These are phyloP conservation scores for Venusia cambrica DNA, from an alignment of 2,888 invertebrate species.

Conservation along the genomic window DNA sequence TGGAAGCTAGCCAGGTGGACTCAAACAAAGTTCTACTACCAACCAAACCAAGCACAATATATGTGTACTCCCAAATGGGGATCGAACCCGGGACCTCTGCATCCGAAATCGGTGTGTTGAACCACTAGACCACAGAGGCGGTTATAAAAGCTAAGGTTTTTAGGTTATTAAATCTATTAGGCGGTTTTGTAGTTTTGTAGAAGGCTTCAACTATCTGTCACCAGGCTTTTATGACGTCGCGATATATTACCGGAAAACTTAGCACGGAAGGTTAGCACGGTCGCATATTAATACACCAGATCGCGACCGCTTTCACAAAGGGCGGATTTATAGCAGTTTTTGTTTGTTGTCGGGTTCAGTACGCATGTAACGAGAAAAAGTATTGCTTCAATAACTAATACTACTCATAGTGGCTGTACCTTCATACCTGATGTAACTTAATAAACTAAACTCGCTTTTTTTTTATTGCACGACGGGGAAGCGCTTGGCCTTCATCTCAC, in stretches of 20 bases:
- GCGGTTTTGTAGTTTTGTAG: neutral
- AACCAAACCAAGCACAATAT: too few species aligned
- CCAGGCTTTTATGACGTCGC: conserved; percentile 2
- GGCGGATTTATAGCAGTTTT: conserved; percentile 49
- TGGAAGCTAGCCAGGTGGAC: too few species aligned
- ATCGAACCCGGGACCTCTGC: too few species aligned
- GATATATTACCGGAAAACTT: conserved; percentile 12
- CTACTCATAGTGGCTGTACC: too few species aligned
- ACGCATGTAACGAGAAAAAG: conserved; percentile 1
- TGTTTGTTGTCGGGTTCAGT: conserved; percentile 20
- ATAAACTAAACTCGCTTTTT: too few species aligned
- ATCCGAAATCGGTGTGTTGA: too few species aligned
- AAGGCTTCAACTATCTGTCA: conserved; percentile 3
- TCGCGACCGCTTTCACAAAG: conserved; percentile 43
- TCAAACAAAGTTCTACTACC: too few species aligned
- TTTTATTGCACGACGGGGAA: too few species aligned
- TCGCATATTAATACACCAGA: conserved; percentile 50
- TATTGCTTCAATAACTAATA: neutral
- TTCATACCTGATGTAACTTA: too few species aligned
- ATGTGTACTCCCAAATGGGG: too few species aligned
- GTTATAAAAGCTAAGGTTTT: conserved; percentile 1
- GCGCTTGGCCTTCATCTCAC: too few species aligned
- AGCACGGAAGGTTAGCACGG: conserved; percentile 32
- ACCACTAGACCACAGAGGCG: conserved; percentile 6
- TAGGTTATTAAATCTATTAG: too few species aligned